Conservation (phyloP, 2,113 vertebrate species). For the Tauraco erythrolophus region DNA sequence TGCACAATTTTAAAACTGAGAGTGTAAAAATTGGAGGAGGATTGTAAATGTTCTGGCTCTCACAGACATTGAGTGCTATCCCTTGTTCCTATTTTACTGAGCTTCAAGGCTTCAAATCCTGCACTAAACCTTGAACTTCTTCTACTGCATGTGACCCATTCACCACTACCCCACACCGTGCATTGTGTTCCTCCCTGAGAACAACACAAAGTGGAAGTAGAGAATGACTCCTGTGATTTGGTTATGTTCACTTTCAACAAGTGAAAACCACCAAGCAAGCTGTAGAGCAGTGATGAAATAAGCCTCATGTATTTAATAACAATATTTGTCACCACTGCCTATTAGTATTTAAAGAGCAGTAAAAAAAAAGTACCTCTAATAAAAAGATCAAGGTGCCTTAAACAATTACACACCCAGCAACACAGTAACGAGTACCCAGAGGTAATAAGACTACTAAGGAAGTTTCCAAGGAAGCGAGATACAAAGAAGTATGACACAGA, state of each 20-base stretch:
- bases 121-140: neutral
- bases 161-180: neutral
- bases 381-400: conserved; percentile 50
- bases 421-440: conserved; percentile 17
- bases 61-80: neutral
- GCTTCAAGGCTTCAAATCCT: neutral
- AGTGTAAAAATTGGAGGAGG: neutral
- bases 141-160: neutral
- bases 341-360: conserved; percentile 45
- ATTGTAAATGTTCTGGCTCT: neutral
- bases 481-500: neutral
- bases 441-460: conserved; percentile 21
- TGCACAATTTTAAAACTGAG: neutral
- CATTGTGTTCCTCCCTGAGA: neutral
- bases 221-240: neutral
- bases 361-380: conserved; percentile 1
- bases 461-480: conserved; percentile 52
- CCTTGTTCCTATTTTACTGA: neutral
- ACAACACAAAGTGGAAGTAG: neutral
- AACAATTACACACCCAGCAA: conserved; percentile 31
- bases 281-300: neutral
- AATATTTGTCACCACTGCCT: conserved; percentile 27
- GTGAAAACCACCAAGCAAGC: conserved; percentile 3
- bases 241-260: neutral
- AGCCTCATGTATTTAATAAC: neutral